Conservation (phyloP, 2,888 invertebrate species). For the Tenthredo mesomela region DNA sequence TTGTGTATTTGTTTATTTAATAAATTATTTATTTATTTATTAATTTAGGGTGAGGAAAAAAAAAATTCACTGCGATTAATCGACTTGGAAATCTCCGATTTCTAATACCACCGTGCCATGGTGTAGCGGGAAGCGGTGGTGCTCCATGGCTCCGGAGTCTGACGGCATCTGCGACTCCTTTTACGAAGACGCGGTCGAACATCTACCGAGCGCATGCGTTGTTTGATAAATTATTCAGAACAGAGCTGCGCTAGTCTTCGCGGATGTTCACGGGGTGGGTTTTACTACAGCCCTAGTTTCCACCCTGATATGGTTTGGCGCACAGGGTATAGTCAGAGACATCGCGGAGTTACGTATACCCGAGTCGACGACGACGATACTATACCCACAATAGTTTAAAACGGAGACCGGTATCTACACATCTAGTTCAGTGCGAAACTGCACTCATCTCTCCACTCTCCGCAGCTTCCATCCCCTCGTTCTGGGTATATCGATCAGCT, state of each 20-base stretch:
- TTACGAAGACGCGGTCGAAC: slow-evolving; percentile 27
- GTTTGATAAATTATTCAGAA: slow-evolving; percentile 35
- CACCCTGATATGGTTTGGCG: not conserved
- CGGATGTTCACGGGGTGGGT: not conserved
- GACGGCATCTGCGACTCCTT: slow-evolving; percentile 45
- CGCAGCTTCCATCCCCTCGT: not conserved
- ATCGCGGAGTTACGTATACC: not conserved
- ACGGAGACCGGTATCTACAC: not conserved
- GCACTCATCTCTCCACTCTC: not conserved
- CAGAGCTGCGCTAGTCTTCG: not conserved
- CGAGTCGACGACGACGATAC: not conserved
- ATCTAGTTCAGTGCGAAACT: not conserved
- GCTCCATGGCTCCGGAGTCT: slow-evolving; percentile 33
- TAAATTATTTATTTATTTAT: not conserved
- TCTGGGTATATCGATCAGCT: slow-evolving; percentile 15
- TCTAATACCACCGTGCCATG: not conserved
- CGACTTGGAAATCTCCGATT: not conserved
- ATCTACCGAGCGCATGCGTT: slow-evolving; percentile 34
- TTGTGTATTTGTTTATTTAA: not conserved
- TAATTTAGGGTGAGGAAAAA: not conserved
- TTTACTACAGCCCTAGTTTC: slow-evolving; percentile 13
- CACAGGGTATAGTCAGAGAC: not conserved
- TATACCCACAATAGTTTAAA: not conserved
- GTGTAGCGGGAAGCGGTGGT: not conserved
- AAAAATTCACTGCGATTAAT: not conserved